Base-by-base conservation (phyloP, 2,113 vertebrate species). In the Hoplias malabaricus region DNA sequence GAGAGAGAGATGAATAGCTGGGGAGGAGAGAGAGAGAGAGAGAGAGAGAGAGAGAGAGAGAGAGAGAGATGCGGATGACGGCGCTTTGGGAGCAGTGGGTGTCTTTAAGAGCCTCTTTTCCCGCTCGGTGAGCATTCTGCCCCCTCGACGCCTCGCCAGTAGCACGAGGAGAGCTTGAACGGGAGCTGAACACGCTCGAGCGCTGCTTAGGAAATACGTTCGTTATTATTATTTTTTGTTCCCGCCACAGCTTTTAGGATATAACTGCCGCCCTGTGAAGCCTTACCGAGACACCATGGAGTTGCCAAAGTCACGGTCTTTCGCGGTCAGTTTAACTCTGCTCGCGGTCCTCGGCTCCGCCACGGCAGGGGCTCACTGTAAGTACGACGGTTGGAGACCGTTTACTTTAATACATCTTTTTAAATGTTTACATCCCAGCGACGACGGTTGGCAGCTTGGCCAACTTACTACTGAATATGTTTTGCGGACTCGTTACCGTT, bases 281-380 rank as follows among this genome's bases (percentile, higher is more conserved):
- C 59, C 33, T 23, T 43, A 56, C 48, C n/a, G n/a, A 21, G 73
- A 48, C 46, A 83, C 12, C 68, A 84, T 85, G 85, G 83, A 80
- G 75, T 81, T 81, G 63, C 76, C 69, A 78, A 80, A 78, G 67
- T 87, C 77, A 54, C 66, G 75, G 62, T 62, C 73, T 68, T 79
- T 46, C 38, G 80, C 77, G 12, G 27, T 84, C 75, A 63, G 72
- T 27, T 40, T 83, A 75, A 68, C 42, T 38, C 65, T 87, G 67
- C 66, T 84, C 80, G 79, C 85, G 83, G 86, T 85, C 71, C 62
- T 86, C 19, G 43, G 87, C 79, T 84, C 87, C 84, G 87, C 88
- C 0, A 82, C 87, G 73, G 88, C 88, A 80, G 90, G 88, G 69
- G 69, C 84, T 78, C 88, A 89, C 84, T 69, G 91, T 93, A 84